These are phyloP conservation scores for Microctonus hyperodae DNA, from an alignment of 2,888 invertebrate genomes.

Conservation along the genomic window DNA sequence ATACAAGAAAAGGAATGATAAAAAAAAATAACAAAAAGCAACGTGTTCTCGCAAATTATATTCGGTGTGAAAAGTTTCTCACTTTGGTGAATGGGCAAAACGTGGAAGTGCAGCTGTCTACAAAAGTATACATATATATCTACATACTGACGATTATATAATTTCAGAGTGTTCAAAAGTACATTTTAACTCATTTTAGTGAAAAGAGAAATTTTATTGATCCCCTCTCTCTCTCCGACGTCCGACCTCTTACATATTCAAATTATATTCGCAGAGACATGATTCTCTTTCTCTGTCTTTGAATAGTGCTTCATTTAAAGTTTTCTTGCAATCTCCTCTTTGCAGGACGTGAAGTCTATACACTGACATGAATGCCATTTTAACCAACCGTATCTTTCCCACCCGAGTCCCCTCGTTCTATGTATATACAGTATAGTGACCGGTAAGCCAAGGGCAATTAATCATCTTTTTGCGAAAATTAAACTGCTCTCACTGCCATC, in stretches of 20 bases:
- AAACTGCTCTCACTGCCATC: slow-evolving; percentile 31
- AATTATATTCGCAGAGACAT: slow-evolving; percentile 37
- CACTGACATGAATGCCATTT: slow-evolving; percentile 34
- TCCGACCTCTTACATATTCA: slow-evolving; percentile 45
- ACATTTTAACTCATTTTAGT: slow-evolving; percentile 42
- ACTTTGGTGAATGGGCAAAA: slow-evolving; percentile 1
- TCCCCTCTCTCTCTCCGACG: slow-evolving; percentile 18
- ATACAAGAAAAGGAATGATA: not conserved
- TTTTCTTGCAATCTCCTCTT: slow-evolving; percentile 31
- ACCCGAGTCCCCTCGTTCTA: not conserved
- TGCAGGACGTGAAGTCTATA: slow-evolving; percentile 14
- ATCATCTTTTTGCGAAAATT: slow-evolving; percentile 38
- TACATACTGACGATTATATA: slow-evolving; percentile 26
- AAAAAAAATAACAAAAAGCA: not conserved
- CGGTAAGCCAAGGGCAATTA: slow-evolving; percentile 37
- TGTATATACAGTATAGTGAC: slow-evolving; percentile 34
- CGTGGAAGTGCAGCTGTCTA: slow-evolving; percentile 14
- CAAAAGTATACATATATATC: slow-evolving; percentile 6
- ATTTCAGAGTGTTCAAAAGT: slow-evolving; percentile 36
- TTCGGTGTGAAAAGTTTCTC: not conserved
- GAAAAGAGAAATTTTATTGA: slow-evolving; percentile 43
- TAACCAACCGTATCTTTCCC: slow-evolving; percentile 30
- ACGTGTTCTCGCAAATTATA: slow-evolving; percentile 2
- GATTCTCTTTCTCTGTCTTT: slow-evolving; percentile 35
- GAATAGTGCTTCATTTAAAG: slow-evolving; percentile 45